These are phyloP conservation scores for Chiropotes sagulatus DNA, from an alignment of 2,797 vertebrate genomes.

Conservation along the genomic window DNA sequence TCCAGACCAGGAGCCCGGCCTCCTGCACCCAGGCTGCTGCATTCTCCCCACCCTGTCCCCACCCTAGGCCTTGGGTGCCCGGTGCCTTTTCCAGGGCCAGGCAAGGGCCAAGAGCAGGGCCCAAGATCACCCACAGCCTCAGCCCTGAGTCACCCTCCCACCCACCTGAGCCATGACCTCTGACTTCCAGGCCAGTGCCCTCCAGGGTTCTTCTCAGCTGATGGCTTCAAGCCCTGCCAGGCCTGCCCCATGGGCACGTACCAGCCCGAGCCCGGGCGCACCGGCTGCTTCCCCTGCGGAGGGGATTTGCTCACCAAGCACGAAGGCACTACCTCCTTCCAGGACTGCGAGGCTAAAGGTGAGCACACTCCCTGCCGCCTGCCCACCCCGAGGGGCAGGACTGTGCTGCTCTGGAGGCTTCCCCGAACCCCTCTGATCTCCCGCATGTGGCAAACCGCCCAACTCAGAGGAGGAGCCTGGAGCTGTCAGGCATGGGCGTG, in stretches of 20 bases:
- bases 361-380: background rate
- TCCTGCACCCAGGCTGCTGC: background rate
- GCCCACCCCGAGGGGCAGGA: background rate
- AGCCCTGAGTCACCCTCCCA: fast-evolving
- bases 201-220: constrained; percentile 91
- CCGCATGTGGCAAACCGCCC: fast-evolving
- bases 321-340: constrained; percentile 90
- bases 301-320: constrained; percentile 95
- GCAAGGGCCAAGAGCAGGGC: background rate
- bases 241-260: constrained; percentile 90
- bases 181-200: constrained; percentile 92
- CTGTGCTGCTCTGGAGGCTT: background rate
- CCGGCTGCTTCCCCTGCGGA: constrained; percentile 94
- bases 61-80: background rate
- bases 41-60: background rate
- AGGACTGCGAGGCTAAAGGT: constrained; percentile 98
- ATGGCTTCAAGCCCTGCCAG: constrained; percentile 94
- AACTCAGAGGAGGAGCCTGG: background rate
- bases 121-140: background rate
- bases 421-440: fast-evolving
- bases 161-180: background rate
- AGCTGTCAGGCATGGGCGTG: fast-evolving
- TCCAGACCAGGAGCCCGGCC: background rate
- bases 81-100: background rate
- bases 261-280: constrained; percentile 94